Base-by-base conservation (phyloP, 92 coral and sea anemone genomes). In the Porites evermanni region DNA sequence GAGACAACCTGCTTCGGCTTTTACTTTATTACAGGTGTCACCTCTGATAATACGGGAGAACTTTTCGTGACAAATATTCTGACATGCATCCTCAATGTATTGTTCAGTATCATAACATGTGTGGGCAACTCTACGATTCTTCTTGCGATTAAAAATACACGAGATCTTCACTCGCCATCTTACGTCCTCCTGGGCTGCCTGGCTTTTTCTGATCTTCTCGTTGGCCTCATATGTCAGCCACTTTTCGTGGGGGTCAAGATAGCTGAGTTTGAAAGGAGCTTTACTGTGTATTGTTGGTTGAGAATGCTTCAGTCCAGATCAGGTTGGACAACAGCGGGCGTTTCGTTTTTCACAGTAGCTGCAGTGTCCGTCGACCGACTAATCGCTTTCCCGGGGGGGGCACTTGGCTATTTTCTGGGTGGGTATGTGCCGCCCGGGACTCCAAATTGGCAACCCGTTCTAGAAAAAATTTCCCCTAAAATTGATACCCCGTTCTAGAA, bases 201-300 rank as follows among this genome's bases (percentile, higher is more conserved):
- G 21, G 90, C 90, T 8, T 53, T 60, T 51, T 80, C 90, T 2
- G 90, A 87, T 61, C 64, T 87, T 29, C 67, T 87, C 8, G 77
- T 87, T 61, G 90, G 87, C 5, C 26, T 69, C 12, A 11, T 87
- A 12, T 60, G 87, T 61, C 90, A 87, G 69, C 65, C 87, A 5
- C 71, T 71, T 2, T 87, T 61, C n/a, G 90, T 87, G 13, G 79
- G 61, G 1, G 80, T 80, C 72, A 87, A 87, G 61, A 38, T 80
- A 51, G 70, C 72, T 20, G 90, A 87, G 19, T 79, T 87, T 68
- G 14, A 9, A 0, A n/a, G 60, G 14, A n/a, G 24, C 50, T 38
- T 53, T 14, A 72, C 50, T 12, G 16, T 68, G 7, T 86, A 64
- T 38, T 86, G 89, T 47, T 2, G 54, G 19, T 38, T 74, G 52